Percentiles rank a stretch among this genome's conserved stretches.
These are phyloP conservation scores for Nansenia antarctica DNA, from an alignment of 2,113 vertebrate species.

Conservation along the genomic window DNA sequence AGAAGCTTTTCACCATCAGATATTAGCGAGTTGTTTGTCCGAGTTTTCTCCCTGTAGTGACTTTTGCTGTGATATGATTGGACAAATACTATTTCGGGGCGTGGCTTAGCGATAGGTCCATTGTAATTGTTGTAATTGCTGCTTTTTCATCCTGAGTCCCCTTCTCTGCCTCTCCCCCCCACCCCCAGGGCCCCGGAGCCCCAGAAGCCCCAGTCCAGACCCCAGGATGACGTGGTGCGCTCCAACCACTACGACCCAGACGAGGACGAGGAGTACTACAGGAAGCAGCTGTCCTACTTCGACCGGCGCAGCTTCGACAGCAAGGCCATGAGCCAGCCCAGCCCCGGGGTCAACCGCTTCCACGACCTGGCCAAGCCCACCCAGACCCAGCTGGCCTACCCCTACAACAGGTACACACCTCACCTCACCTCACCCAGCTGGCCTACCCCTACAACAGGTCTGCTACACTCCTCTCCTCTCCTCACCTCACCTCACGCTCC, in stretches of 20 bases:
- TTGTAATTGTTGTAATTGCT: too few relatives aligned
- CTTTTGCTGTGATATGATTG: too few relatives aligned
- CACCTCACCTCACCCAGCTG: neutral
- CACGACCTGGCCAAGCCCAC: slow-evolving; percentile 83
- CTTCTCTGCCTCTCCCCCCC: neutral
- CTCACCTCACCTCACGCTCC: too few relatives aligned
- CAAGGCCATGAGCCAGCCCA: slow-evolving; percentile 80
- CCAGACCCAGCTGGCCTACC: slow-evolving; percentile 82
- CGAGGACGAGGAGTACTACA: slow-evolving; percentile 95
- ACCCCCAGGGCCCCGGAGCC: slow-evolving; percentile 87
- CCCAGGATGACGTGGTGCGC: slow-evolving; percentile 85
- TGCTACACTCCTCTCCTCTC: neutral
- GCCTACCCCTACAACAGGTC: neutral
- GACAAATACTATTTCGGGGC: too few relatives aligned
- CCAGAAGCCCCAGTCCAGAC: slow-evolving; percentile 89
- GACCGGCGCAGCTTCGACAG: slow-evolving; percentile 92
- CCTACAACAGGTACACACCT: slow-evolving; percentile 83
- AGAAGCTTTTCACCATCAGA: too few relatives aligned
- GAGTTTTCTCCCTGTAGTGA: too few relatives aligned
- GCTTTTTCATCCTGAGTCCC: slow-evolving; percentile 1
- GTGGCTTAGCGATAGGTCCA: too few relatives aligned
- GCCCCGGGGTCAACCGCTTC: slow-evolving; percentile 79
- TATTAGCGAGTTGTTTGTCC: too few relatives aligned
- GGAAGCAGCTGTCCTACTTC: slow-evolving; percentile 96
- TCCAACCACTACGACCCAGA: slow-evolving; percentile 92